Conservation (phyloP, 2,888 invertebrate species). For the Enchytraeus crypticus region DNA sequence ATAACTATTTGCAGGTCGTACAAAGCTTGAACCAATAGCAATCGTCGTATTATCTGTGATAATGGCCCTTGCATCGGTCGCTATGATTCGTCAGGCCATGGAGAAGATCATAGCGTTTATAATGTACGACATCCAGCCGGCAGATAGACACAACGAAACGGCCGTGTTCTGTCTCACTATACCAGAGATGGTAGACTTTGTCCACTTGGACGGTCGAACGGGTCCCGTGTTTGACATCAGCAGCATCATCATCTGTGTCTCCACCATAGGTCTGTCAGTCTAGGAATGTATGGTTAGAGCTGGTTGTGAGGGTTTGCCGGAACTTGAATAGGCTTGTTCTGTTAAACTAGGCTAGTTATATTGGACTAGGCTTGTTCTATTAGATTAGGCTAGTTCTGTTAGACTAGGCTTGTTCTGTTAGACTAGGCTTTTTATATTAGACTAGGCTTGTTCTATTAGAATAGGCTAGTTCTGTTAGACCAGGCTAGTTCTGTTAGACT, state of each 20-base stretch:
- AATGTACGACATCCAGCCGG: constrained; percentile 15
- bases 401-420: no score
- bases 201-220: background rate
- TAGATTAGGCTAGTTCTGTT: no score
- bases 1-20: constrained; percentile 29
- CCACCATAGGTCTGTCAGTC: constrained; percentile 40
- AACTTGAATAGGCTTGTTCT: background rate
- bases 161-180: constrained; percentile 13
- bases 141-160: constrained; percentile 2
- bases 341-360: background rate
- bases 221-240: constrained; percentile 34
- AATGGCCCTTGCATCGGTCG: constrained; percentile 47
- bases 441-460: no score
- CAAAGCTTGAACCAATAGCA: constrained; percentile 45
- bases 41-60: constrained; percentile 45
- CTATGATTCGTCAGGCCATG: constrained; percentile 43
- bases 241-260: constrained; percentile 36
- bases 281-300: no score
- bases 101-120: constrained; percentile 36
- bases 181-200: constrained; percentile 8
- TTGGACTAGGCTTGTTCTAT: no score
- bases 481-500: no score
- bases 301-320: no score
- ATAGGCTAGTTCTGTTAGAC: no score
- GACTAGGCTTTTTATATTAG: no score